Percentiles rank a stretch among this genome's conserved stretches.
Conservation (phyloP, 2,888 invertebrate species). For the Raillietiella orientalis region DNA sequence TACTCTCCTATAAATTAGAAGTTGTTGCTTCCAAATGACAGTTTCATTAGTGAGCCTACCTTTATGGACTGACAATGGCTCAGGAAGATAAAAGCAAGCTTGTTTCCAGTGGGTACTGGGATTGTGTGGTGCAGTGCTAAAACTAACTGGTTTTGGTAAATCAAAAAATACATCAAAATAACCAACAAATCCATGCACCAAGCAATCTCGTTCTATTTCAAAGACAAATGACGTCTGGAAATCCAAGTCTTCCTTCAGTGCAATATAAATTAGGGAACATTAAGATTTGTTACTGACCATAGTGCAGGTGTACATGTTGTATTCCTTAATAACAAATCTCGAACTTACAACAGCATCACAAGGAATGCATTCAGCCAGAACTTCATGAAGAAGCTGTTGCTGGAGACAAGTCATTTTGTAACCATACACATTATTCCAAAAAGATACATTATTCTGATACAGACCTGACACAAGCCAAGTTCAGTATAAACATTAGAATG, state of each 20-base stretch:
- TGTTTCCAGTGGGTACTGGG: slow-evolving; percentile 79
- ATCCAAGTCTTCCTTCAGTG: too few relatives aligned
- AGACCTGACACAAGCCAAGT: slow-evolving; percentile 21
- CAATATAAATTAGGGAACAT: slow-evolving; percentile 11
- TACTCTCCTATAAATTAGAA: too few relatives aligned
- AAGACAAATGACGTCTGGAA: too few relatives aligned
- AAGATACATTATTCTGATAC: slow-evolving; percentile 35
- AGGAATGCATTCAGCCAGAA: slow-evolving; percentile 29
- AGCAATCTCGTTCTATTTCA: slow-evolving; percentile 26
- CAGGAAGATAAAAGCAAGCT: slow-evolving; percentile 49
- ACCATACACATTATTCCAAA: slow-evolving; percentile 79
- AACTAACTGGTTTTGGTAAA: slow-evolving; percentile 25
- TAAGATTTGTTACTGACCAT: slow-evolving; percentile 20
- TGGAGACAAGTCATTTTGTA: slow-evolving; percentile 78
- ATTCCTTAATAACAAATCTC: slow-evolving; percentile 25
- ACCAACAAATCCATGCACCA: slow-evolving; percentile 46
- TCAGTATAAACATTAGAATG: too few relatives aligned
- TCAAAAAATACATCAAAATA: slow-evolving; percentile 70
- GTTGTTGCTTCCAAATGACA: too few relatives aligned
- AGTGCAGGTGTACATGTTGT: slow-evolving; percentile 37
- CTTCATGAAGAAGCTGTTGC: slow-evolving; percentile 43
- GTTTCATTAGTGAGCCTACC: too few relatives aligned
- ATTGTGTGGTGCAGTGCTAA: slow-evolving; percentile 43
- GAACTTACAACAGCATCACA: slow-evolving; percentile 28
- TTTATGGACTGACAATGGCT: slow-evolving; percentile 30